These are phyloP conservation scores for Etheostoma cragini DNA, from an alignment of 2,113 vertebrate species.

Conservation along the genomic window DNA sequence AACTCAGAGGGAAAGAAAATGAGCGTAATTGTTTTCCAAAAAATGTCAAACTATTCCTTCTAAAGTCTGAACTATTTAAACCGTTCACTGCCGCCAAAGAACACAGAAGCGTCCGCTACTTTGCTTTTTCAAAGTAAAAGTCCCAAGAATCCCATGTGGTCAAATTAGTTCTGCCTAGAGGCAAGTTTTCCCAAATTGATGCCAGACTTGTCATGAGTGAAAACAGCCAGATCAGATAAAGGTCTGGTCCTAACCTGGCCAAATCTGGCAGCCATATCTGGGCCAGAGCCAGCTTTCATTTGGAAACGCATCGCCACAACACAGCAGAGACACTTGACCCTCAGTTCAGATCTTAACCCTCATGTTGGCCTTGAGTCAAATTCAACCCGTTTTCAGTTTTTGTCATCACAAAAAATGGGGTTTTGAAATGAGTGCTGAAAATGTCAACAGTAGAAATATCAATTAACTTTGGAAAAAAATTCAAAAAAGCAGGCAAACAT, in stretches of 20 bases:
- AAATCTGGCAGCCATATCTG: neutral
- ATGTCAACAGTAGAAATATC: too few relatives aligned
- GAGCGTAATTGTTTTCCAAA: neutral
- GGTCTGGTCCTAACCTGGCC: neutral
- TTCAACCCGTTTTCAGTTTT: too few relatives aligned
- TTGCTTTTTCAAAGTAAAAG: slow-evolving; percentile 9
- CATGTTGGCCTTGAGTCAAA: too few relatives aligned
- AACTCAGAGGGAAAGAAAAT: neutral
- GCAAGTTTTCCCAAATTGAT: neutral
- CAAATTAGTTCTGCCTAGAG: neutral
- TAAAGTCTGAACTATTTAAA: neutral
- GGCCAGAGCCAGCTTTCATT: too few relatives aligned
- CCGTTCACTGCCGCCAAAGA: neutral
- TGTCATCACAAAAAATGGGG: too few relatives aligned
- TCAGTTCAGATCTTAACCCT: neutral
- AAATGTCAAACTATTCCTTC: neutral
- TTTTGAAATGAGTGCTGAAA: too few relatives aligned
- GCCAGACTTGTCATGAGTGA: neutral
- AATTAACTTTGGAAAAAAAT: too few relatives aligned
- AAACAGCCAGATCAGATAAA: neutral
- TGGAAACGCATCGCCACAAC: too few relatives aligned
- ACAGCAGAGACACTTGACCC: too few relatives aligned
- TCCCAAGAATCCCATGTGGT: neutral
- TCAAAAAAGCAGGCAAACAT: too few relatives aligned
- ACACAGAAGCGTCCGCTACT: neutral